Percentiles rank a stretch among this genome's conserved stretches.
Conservation (phyloP, 2,888 invertebrate genomes). For the Lycia hirtaria region DNA sequence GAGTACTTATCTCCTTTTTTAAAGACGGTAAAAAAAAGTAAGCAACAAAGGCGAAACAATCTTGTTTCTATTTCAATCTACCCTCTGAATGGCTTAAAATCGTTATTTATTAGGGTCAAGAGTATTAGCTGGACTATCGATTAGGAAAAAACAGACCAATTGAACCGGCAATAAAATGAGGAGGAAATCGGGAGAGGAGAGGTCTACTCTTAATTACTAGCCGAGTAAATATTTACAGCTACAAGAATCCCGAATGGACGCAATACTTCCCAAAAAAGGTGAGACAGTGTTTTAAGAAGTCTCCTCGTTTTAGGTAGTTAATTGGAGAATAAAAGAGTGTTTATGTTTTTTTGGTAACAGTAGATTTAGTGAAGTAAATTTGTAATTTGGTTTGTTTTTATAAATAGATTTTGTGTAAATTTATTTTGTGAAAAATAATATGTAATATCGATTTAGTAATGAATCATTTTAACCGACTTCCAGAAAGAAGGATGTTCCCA, state of each 20-base stretch:
- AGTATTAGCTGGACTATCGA: neutral
- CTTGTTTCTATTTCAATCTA: neutral
- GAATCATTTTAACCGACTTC: no score
- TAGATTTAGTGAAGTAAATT: neutral
- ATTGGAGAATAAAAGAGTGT: constrained; percentile 21
- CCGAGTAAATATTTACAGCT: constrained; percentile 54
- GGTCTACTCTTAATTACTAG: constrained; percentile 53
- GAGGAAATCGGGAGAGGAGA: constrained; percentile 35
- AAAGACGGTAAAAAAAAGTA: no score
- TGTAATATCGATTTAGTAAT: no score
- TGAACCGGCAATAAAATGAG: constrained; percentile 38
- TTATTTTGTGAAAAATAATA: no score
- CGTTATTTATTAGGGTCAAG: neutral
- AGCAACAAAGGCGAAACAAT: no score
- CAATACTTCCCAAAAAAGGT: constrained; percentile 13
- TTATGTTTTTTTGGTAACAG: constrained; percentile 22
- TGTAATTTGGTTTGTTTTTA: neutral
- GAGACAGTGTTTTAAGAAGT: neutral
- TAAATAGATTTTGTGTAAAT: neutral
- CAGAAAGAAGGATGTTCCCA: no score
- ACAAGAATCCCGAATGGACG: constrained; percentile 40
- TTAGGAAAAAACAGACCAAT: constrained; percentile 6
- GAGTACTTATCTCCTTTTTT: neutral
- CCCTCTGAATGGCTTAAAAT: neutral
- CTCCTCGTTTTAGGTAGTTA: constrained; percentile 1